Percentiles rank a stretch among this genome's conserved stretches.
phyloP scores from a whole-genome alignment of 2,797 vertebrate genomes.

The Tiaroga cobitis region DNA sequence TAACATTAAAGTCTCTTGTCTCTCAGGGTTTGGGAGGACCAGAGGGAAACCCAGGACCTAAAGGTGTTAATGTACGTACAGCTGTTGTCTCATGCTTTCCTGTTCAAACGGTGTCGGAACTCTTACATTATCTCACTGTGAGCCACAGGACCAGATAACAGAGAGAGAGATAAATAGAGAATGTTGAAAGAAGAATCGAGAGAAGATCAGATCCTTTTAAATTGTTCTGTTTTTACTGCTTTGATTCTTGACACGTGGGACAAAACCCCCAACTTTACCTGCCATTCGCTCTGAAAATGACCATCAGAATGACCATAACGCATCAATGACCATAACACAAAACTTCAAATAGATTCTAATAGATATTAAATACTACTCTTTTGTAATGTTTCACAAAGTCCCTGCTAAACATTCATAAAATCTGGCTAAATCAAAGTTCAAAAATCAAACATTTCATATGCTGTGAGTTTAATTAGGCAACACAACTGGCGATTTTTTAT shows the following conservation, averaged over 20 bases:
- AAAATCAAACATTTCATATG: background rate
- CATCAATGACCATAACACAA: background rate
- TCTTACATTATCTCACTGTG: slow-evolving; percentile 2
- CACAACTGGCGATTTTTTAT: background rate
- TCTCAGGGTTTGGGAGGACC: slow-evolving; percentile 91
- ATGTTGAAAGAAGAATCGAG: background rate
- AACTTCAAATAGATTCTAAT: background rate
- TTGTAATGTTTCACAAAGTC: background rate
- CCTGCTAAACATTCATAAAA: background rate
- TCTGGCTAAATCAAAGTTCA: background rate
- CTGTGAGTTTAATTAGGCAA: background rate
- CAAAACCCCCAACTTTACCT: background rate
- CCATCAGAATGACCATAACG: background rate
- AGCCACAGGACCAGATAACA: background rate
- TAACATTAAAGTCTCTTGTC: slow-evolving; percentile 49
- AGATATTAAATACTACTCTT: background rate
- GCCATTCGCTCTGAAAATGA: background rate
- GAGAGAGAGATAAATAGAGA: background rate
- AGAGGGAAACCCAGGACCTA: slow-evolving; percentile 92
- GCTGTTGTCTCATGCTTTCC: background rate
- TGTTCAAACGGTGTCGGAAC: slow-evolving; percentile 21
- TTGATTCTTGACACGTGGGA: background rate
- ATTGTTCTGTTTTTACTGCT: background rate
- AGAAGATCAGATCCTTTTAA: background rate
- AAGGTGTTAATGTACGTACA: slow-evolving; percentile 92